A percentile compares a stretch with the other conserved stretches of the same genome.
phyloP scores from a whole-genome alignment of 2,888 invertebrate species.

The Stenodema calcarata region DNA sequence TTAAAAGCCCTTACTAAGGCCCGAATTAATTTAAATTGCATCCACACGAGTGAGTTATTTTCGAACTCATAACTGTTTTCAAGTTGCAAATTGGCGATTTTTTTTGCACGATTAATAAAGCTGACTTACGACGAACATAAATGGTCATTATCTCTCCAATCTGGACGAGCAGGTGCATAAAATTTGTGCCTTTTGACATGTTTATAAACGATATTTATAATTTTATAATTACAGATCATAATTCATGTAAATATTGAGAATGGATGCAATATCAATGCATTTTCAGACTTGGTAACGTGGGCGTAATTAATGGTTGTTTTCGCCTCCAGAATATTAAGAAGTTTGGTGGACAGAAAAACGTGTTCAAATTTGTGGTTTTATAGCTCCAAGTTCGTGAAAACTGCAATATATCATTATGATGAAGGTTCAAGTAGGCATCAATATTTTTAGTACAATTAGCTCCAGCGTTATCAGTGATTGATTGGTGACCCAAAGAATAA shows the following conservation, averaged over 20 bases:
- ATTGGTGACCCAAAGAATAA: too few species aligned
- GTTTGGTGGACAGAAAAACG: too few species aligned
- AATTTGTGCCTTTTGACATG: not conserved
- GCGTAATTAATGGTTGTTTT: too few species aligned
- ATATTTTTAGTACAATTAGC: too few species aligned
- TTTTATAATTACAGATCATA: not conserved
- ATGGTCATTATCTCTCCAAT: not conserved
- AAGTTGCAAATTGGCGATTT: not conserved
- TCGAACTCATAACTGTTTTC: not conserved
- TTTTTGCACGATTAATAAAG: not conserved
- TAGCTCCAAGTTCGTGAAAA: too few species aligned
- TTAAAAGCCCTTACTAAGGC: not conserved
- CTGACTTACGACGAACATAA: not conserved
- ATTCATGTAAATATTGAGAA: not conserved
- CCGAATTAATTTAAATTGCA: not conserved
- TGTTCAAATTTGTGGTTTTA: too few species aligned
- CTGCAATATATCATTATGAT: too few species aligned
- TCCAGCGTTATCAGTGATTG: too few species aligned
- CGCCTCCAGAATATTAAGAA: too few species aligned
- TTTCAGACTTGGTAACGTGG: too few species aligned
- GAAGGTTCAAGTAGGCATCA: too few species aligned
- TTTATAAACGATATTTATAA: not conserved
- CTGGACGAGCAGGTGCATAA: not conserved
- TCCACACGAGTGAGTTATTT: not conserved
- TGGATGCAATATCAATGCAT: not conserved